Percentiles rank a stretch among this genome's conserved stretches.
Evolutionary conservation across 2,797 vertebrate genomes (phyloP).

Genomic region (Tokudaia muenninki): DNA sequence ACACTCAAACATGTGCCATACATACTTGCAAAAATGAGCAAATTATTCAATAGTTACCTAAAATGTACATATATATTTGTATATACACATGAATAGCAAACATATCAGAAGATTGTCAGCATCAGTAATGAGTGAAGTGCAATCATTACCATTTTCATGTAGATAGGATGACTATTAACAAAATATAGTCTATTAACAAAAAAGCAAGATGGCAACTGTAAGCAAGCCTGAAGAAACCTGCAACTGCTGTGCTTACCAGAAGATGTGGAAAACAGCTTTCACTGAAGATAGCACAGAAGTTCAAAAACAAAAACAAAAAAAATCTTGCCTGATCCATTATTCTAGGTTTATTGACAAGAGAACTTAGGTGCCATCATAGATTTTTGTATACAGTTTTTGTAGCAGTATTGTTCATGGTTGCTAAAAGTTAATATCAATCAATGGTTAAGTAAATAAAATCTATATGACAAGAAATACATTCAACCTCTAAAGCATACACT

Average conservation of each 20-base stretch:
- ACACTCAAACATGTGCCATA: neutral
- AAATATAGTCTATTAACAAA: neutral
- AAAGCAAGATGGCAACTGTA: neutral
- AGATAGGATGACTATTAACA: neutral
- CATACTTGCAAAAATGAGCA: neutral
- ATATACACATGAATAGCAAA: neutral
- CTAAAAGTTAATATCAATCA: neutral
- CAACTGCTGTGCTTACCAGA: neutral
- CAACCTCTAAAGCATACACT: neutral
- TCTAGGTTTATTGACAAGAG: neutral
- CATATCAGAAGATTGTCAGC: slow-evolving; percentile 21
- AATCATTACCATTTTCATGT: neutral
- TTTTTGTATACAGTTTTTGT: neutral
- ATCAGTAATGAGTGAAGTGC: neutral
- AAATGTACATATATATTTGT: neutral
- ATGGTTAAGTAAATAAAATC: neutral
- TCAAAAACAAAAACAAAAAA: neutral
- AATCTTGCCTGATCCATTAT: neutral
- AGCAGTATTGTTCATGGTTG: neutral
- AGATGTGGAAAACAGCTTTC: neutral
- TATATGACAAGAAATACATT: neutral
- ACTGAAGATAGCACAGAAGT: neutral
- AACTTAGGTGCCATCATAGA: neutral
- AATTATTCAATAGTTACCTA: neutral
- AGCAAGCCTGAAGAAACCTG: neutral